Evolutionary conservation across 2,797 vertebrate species (phyloP).

Genomic region (Pitangus sulphuratus): DNA sequence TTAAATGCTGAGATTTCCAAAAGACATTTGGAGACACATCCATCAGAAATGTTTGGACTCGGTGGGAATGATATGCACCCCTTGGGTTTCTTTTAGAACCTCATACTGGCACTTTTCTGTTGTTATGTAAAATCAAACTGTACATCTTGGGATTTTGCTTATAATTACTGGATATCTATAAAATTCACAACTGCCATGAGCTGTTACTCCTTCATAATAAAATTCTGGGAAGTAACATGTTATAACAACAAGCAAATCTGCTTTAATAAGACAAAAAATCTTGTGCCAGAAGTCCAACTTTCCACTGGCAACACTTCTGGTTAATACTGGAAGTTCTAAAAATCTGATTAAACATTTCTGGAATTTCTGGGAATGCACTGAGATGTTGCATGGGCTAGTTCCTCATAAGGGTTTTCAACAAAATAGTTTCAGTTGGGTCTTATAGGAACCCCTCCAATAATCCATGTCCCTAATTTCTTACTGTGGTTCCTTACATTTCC

Average conservation of each 20-base stretch:
- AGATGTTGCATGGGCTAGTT: neutral
- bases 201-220: neutral
- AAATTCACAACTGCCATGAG: neutral
- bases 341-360: conserved; percentile 58
- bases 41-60: accelerated
- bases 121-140: neutral
- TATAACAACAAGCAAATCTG: conserved; percentile 31
- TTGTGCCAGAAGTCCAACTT: conserved; percentile 33
- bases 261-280: conserved; percentile 32
- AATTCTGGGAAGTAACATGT: conserved; percentile 43
- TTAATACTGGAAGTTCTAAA: conserved; percentile 55
- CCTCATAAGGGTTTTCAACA: conserved; percentile 23
- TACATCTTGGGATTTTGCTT: neutral
- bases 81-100: neutral
- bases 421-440: conserved; percentile 12
- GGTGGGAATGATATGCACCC: accelerated
- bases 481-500: conserved; percentile 19
- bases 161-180: neutral
- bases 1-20: neutral
- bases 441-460: conserved; percentile 6
- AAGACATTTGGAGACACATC: neutral
- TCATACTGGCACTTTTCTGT: neutral
- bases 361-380: conserved; percentile 46
- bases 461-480: conserved; percentile 15
- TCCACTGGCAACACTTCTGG: conserved; percentile 41